Base-by-base conservation (phyloP, 2,888 invertebrate species). In the Andricus curvator region DNA sequence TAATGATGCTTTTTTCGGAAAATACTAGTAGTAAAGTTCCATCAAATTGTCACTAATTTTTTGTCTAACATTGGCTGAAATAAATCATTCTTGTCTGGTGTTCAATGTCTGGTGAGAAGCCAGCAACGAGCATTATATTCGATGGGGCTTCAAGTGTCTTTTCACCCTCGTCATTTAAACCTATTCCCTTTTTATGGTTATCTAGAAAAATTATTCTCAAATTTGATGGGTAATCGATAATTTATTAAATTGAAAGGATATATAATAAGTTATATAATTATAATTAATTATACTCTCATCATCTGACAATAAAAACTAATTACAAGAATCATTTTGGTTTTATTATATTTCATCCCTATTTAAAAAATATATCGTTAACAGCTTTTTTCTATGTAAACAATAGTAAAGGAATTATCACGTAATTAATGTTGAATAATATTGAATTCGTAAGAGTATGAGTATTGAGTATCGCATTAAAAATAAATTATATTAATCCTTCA, bases 391-490 rank as follows among this genome's bases (percentile, higher is more conserved):
- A 17, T 48, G 5, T 48, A 48, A 44, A 44, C 15, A 44, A 15
- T 44, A 44, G 15, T 4, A 4, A 4, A 44, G 29, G 29, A 48
- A 51, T 70, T 51, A 51, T 70, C 29, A 51, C 70, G 33, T 70
- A 70, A 51, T 48, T 70, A 48, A 70, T 70, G 29, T n/a, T 62
- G 41, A n/a, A 56, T 51, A 77, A 62, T 62, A 77, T 44, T 17
- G 5, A 17, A 17, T 48, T 48, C 17, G 4, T 1, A 48, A 48
- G 1, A 44, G 44, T 8, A 37, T 37, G 9, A 37, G 37, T 44
- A 13, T 41, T 41, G 41, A 41, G 41, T 41, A 41, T 41, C 41
- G 41, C 11, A 11, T 41, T 41, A 41, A 9, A 41, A 44, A 15
- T 44, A 44, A 44, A 44, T 44, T 44, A 44, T 44, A 15, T 44